Evolutionary conservation across 2,888 invertebrate species (phyloP).

Genomic region (Harpalus rufipes): DNA sequence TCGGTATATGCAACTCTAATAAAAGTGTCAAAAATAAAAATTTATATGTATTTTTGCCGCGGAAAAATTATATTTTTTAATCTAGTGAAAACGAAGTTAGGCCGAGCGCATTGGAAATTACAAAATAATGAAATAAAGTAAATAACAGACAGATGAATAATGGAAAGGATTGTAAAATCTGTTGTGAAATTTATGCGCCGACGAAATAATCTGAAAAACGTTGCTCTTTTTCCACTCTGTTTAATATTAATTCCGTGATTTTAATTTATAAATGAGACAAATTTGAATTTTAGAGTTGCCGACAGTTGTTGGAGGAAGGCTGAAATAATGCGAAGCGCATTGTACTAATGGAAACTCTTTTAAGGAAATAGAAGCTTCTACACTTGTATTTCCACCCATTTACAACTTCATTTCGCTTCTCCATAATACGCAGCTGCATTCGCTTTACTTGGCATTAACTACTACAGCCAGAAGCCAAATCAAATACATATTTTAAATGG

Average conservation of each 20-base stretch:
- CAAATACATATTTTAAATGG: too few species aligned
- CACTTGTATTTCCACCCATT: constrained; percentile 18
- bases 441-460: neutral
- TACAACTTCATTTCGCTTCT: constrained; percentile 21
- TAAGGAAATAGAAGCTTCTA: constrained; percentile 34
- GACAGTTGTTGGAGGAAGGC: constrained; percentile 48
- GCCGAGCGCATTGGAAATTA: constrained; percentile 58
- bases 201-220: constrained; percentile 46
- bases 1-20: constrained; percentile 57
- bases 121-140: constrained; percentile 65
- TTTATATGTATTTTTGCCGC: constrained; percentile 60
- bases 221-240: constrained; percentile 47
- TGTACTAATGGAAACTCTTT: constrained; percentile 48
- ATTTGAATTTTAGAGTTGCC: constrained; percentile 56
- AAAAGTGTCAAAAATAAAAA: constrained; percentile 64
- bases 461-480: too few species aligned
- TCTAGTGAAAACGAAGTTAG: constrained; percentile 62
- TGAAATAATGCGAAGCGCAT: constrained; percentile 32
- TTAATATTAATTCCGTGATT: constrained; percentile 56
- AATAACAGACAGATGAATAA: constrained; percentile 60
- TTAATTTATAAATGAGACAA: constrained; percentile 56
- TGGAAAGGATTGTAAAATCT: constrained; percentile 60
- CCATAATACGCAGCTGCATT: neutral
- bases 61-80: constrained; percentile 64
- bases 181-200: constrained; percentile 52